Evolutionary conservation across 2,797 vertebrate genomes (phyloP), one percentile per base, ranked within the genome.

Genomic region (Monodelphis domestica): DNA sequence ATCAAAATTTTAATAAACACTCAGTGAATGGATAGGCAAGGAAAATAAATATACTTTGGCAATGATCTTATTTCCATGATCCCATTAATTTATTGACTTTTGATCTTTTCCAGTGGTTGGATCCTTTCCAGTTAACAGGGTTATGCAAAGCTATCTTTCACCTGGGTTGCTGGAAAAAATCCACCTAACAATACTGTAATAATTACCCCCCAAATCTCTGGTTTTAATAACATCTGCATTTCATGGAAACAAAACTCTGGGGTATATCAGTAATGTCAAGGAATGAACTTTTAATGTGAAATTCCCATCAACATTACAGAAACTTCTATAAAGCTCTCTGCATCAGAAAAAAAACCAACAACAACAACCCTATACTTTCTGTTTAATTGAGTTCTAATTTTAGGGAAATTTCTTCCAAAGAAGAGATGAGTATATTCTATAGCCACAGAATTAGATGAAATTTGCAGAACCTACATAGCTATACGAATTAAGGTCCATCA

Each of bases 11-110:
- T 87, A 95, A 95, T 56, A 93, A 93, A 91, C 54, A 94, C 53
- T 95, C 51, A 52, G 0, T 91, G 53, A 55, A 93, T 59, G 88
- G 14, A 50, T 10, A 93, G 63, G 15, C n/a, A 95, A 55, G 70
- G 93, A 91, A 91, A 95, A 93, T 92, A 51, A 88, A 52, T 88
- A 88, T 88, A 88, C 87, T 30, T 54, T n/a, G 56, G 2, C 93
- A 92, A 45, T 92, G 91, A 54, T 21, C 21, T 94, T 88, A 94
- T 70, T 97, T 94, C 92, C 89, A 11, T 92, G 87, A 93, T 12
- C 24, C 89, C 50, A 50, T 87, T 92, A 70, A n/a, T 89, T 92
- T 53, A 93, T 0, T 93, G 50, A 92, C 54, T 87, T 92, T 57
- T 90, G 93, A 90, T 87, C 50, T 94, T 92, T 91, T 89, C 90